These are phyloP conservation scores for Gadus macrocephalus DNA, from an alignment of 2,113 vertebrate species.

Conservation along the genomic window DNA sequence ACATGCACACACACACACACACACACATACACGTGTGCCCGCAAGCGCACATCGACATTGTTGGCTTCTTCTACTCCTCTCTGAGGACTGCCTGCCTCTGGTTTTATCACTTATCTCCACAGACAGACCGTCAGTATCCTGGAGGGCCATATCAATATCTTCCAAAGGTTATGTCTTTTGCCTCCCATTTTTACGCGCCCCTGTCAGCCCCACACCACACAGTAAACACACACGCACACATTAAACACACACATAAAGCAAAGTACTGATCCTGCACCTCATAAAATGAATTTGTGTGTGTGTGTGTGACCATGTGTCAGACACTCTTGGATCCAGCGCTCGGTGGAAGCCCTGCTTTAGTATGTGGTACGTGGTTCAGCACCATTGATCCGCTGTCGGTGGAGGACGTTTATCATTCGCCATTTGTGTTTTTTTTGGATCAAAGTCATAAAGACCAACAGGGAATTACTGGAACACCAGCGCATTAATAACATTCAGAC, in stretches of 20 bases:
- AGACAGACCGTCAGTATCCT: constrained; percentile 17
- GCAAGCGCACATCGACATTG: not conserved
- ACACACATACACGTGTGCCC: not conserved
- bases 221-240: not conserved
- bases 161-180: not conserved
- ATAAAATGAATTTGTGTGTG: not conserved
- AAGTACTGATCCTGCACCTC: not conserved
- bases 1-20: no score
- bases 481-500: not conserved
- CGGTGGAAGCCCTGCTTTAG: no score
- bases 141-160: constrained; percentile 1
- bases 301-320: not conserved
- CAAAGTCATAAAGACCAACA: not conserved
- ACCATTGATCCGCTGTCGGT: not conserved
- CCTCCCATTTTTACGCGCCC: not conserved
- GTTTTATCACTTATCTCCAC: constrained; percentile 29
- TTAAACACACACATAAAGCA: not conserved
- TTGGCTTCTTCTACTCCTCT: not conserved
- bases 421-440: not conserved
- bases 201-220: not conserved
- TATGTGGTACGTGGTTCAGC: constrained; percentile 2
- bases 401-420: not conserved
- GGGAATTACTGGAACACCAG: constrained; percentile 9
- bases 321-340: no score
- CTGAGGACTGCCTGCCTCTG: not conserved